phyloP scores from a whole-genome alignment of 1,140 invertebrate species.

The Hetaerina americana region DNA sequence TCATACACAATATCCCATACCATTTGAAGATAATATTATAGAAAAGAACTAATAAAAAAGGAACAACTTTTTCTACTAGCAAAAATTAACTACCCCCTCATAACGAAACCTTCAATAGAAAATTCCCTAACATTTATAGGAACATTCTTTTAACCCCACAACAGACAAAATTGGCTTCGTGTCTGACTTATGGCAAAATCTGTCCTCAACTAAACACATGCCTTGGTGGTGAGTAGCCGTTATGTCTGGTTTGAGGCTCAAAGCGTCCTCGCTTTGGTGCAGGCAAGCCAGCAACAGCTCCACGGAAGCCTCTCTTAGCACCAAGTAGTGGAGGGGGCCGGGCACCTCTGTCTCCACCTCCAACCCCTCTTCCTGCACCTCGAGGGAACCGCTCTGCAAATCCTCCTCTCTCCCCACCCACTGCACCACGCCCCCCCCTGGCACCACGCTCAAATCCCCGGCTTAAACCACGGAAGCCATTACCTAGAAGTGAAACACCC shows the following conservation, averaged over 20 bases:
- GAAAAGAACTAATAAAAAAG: too few relatives aligned
- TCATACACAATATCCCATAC: too few relatives aligned
- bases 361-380: neutral
- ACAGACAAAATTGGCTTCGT: too few relatives aligned
- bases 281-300: neutral
- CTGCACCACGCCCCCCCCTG: neutral
- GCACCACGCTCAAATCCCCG: neutral
- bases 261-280: neutral
- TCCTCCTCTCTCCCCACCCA: neutral
- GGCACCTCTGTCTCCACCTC: neutral
- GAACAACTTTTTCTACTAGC: too few relatives aligned
- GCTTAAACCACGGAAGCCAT: neutral
- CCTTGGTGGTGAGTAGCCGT: neutral
- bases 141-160: too few relatives aligned
- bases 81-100: too few relatives aligned
- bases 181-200: too few relatives aligned
- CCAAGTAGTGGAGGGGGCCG: neutral
- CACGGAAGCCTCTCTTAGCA: neutral
- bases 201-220: too few relatives aligned
- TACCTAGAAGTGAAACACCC: neutral
- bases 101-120: too few relatives aligned
- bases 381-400: too few relatives aligned
- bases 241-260: neutral
- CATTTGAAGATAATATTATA: too few relatives aligned
- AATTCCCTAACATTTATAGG: too few relatives aligned